Percentiles rank a stretch among this genome's conserved stretches.
Evolutionary conservation across 1,140 invertebrate genomes (phyloP).

Genomic region (Centruroides vittatus): DNA sequence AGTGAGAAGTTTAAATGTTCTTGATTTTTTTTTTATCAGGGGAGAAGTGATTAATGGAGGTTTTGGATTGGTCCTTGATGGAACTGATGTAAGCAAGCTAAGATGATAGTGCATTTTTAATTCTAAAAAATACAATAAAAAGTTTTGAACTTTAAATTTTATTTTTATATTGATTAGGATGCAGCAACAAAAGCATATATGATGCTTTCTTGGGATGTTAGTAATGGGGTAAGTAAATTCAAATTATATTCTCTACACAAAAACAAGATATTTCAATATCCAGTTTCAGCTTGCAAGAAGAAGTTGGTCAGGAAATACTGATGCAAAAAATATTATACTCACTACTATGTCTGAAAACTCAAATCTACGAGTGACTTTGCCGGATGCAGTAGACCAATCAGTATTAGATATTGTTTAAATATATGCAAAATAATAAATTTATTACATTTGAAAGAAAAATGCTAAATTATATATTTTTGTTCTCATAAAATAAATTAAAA

Average conservation of each 20-base stretch:
- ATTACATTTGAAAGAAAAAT: too few relatives aligned
- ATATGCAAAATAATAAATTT: too few relatives aligned
- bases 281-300: constrained; percentile 27
- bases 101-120: too few relatives aligned
- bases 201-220: constrained; percentile 51
- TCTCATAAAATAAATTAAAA: background rate
- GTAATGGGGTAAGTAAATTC: constrained; percentile 39
- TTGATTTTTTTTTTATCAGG: constrained; percentile 25
- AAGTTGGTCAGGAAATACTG: constrained; percentile 34
- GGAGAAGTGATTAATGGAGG: constrained; percentile 55
- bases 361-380: constrained; percentile 37
- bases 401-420: background rate
- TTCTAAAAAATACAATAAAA: too few relatives aligned
- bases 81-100: constrained; percentile 29
- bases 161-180: constrained; percentile 23
- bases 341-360: constrained; percentile 36
- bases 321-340: constrained; percentile 36
- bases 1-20: too few relatives aligned
- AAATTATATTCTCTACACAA: background rate
- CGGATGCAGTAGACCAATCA: constrained; percentile 15
- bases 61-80: constrained; percentile 51
- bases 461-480: too few relatives aligned
- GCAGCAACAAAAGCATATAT: constrained; percentile 32
- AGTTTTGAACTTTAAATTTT: too few relatives aligned
- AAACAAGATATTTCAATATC: too few relatives aligned